Evolutionary conservation across 2,797 vertebrate genomes (phyloP).

Genomic region (Valencia hispanica): DNA sequence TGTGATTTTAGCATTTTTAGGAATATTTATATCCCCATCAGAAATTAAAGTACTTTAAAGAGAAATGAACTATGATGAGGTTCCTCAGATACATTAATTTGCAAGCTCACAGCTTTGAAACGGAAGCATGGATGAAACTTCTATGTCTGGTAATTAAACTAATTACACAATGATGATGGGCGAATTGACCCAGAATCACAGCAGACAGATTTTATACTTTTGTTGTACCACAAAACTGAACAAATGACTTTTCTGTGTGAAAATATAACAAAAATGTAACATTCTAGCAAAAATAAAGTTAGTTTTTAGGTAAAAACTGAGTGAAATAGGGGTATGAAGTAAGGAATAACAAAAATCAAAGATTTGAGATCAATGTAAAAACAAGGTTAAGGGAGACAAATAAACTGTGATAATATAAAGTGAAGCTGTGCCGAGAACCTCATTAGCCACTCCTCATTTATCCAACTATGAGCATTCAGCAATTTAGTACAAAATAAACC

Average conservation of each 20-base stretch:
- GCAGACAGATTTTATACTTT: neutral
- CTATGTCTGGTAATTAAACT: neutral
- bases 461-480: slow-evolving; percentile 32
- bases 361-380: slow-evolving; percentile 28
- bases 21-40: neutral
- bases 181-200: neutral
- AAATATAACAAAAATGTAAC: neutral
- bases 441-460: slow-evolving; percentile 54
- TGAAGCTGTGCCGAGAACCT: slow-evolving; percentile 40
- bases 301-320: neutral
- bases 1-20: neutral
- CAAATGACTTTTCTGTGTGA: neutral
- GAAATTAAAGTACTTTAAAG: neutral
- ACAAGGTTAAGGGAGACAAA: slow-evolving; percentile 1
- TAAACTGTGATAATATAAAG: slow-evolving; percentile 45
- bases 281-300: neutral
- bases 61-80: neutral
- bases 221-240: neutral
- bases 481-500: slow-evolving; percentile 50
- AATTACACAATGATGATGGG: neutral
- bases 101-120: neutral
- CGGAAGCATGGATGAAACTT: too few relatives aligned
- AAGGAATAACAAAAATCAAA: slow-evolving; percentile 5
- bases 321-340: neutral
- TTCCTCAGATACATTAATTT: neutral